Evolutionary conservation across 2,797 vertebrate species (phyloP), one percentile per base, ranked within the genome.

Genomic region (Rhabdophis nuchalis): DNA sequence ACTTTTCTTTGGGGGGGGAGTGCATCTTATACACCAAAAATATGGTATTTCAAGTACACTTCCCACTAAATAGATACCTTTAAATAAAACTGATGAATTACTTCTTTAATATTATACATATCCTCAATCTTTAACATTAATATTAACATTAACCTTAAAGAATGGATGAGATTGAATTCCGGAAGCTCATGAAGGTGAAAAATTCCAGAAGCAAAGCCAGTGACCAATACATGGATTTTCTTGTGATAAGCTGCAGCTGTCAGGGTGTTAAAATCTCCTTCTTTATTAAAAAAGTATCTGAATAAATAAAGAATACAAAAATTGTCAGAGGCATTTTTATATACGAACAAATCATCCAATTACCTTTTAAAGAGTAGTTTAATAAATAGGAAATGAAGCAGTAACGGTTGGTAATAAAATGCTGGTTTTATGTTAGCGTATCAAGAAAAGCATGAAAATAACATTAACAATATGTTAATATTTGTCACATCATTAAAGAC

Each of bases 171-270:
- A 96, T 98, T 99, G 94, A 99, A 98, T 53, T 99, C 98, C 0
- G 99, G 99, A 56, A 99, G 98, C 87, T 99, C 99, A 0, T 99
- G 99, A n/a, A 99, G 98, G 95, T 99, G 98, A 96, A 99, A 99
- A n/a, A 98, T 94, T 88, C 99, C 99, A 0, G 99, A 99, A n/a
- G 98, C 98, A 89, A 99, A 99, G 0, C 98, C 99, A 0, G 98
- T 99, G 91, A 99, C 98, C 94, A 99, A 97, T 92, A 99, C 98
- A 91, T 98, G 98, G 0, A 97, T 98, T 50, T 97, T 97, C 95
- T 98, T 99, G 97, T 99, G 99, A 94, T 97, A 99, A 0, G 98
- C 97, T 0, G 98, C 98, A 0, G 98, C 96, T 0, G 99, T 99
- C 95, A 99, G 93, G 58, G 97, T 98, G 95, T 98, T 99, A 92